Conservation (phyloP, 2,888 invertebrate species). For the Drosophila limbata region DNA sequence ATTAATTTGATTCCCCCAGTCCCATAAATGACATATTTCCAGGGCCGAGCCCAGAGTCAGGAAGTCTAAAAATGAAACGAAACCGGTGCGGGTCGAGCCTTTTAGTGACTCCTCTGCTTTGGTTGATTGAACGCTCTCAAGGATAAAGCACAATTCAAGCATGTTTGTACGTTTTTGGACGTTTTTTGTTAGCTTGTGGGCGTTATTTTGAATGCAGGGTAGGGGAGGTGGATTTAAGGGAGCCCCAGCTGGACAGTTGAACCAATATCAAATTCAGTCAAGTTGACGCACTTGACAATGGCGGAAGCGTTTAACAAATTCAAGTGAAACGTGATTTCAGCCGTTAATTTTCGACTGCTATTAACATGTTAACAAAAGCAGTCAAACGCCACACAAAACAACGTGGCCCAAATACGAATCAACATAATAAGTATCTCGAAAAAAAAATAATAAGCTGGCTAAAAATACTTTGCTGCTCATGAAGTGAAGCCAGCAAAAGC, state of each 20-base stretch:
- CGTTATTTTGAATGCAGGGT: slow-evolving; percentile 12
- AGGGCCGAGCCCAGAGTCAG: slow-evolving; percentile 65
- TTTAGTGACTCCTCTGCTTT: slow-evolving; percentile 29
- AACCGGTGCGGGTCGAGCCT: slow-evolving; percentile 67
- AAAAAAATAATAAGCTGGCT: slow-evolving; percentile 26
- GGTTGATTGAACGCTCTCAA: slow-evolving; percentile 78
- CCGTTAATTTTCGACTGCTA: slow-evolving; percentile 58
- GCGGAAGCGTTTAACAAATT: slow-evolving; percentile 58
- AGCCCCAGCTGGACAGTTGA: slow-evolving; percentile 3
- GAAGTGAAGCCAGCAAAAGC: slow-evolving; percentile 8
- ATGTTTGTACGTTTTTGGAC: not conserved
- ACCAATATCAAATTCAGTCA: slow-evolving; percentile 19
- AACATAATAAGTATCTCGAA: slow-evolving; percentile 22
- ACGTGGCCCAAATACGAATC: slow-evolving; percentile 76
- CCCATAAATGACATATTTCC: slow-evolving; percentile 72
- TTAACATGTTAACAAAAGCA: slow-evolving; percentile 69
- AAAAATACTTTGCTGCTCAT: slow-evolving; percentile 57
- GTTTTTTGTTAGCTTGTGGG: slow-evolving; percentile 30
- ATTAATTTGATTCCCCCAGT: slow-evolving; percentile 37
- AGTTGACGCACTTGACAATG: slow-evolving; percentile 64
- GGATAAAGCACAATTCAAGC: slow-evolving; percentile 51
- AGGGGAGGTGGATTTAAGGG: not conserved
- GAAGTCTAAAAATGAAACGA: slow-evolving; percentile 59
- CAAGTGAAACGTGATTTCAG: slow-evolving; percentile 69
- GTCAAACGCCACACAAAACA: slow-evolving; percentile 45